Evolutionary conservation across 92 coral and sea anemone species (phyloP).

Genomic region (Porites cylindrica): DNA sequence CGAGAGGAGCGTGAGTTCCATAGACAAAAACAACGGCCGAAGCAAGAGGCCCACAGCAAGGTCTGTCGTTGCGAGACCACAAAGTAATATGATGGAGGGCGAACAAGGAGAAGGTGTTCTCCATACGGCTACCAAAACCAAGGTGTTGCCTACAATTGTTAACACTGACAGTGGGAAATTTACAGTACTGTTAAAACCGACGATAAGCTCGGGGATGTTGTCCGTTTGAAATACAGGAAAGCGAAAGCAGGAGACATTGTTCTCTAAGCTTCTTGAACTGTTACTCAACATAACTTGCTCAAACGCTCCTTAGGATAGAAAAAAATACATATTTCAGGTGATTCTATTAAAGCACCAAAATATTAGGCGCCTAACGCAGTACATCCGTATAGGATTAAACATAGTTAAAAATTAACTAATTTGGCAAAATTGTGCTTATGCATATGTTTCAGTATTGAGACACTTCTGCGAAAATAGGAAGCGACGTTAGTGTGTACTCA

Average conservation of each 20-base stretch:
- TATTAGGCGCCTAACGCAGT: too few relatives aligned
- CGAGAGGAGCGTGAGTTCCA: neutral
- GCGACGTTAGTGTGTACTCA: too few relatives aligned
- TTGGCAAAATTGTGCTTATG: too few relatives aligned
- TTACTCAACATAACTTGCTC: neutral
- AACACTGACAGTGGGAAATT: neutral
- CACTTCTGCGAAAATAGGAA: too few relatives aligned
- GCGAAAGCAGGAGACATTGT: neutral
- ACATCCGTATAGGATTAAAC: too few relatives aligned
- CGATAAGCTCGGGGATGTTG: neutral
- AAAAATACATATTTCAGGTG: too few relatives aligned
- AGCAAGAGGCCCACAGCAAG: constrained; percentile 7
- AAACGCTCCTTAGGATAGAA: too few relatives aligned
- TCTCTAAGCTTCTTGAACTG: neutral
- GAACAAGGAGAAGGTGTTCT: constrained; percentile 8
- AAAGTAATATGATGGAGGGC: constrained; percentile 1
- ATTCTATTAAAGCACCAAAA: too few relatives aligned
- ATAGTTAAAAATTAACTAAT: too few relatives aligned
- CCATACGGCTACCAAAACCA: constrained; percentile 7
- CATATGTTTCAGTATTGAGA: too few relatives aligned
- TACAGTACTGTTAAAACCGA: neutral
- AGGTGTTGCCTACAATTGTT: neutral
- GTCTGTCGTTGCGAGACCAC: constrained; percentile 21
- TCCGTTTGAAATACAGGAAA: neutral
- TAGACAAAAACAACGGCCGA: neutral